Evolutionary conservation across 1,140 invertebrate species (phyloP).

Genomic region (Calosoma granatense): DNA sequence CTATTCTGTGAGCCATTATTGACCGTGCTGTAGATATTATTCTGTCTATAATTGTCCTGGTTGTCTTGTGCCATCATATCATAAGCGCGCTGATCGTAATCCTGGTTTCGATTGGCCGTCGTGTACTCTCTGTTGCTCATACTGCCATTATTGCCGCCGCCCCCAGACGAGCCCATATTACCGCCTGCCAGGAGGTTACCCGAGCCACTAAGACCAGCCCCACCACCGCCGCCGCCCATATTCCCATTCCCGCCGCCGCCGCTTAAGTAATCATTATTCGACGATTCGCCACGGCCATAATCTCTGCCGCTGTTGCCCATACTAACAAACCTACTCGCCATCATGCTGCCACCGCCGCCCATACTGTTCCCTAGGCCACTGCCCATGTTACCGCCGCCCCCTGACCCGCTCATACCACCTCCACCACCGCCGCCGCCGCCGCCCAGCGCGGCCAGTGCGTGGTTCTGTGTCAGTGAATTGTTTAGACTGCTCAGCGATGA

Average conservation of each 20-base stretch:
- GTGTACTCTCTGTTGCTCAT: slow-evolving; percentile 10
- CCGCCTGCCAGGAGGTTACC: slow-evolving; percentile 1
- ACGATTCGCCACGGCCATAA: slow-evolving; percentile 30
- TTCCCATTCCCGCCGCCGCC: too few species aligned
- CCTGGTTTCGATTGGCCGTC: slow-evolving; percentile 10
- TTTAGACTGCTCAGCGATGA: neutral
- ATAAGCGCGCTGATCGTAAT: slow-evolving; percentile 13
- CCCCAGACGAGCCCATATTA: slow-evolving; percentile 17
- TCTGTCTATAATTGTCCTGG: neutral
- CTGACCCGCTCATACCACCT: slow-evolving; percentile 10
- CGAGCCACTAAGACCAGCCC: neutral
- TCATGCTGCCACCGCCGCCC: neutral
- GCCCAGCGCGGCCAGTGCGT: neutral
- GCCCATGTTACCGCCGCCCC: slow-evolving; percentile 10
- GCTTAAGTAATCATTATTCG: slow-evolving; percentile 30
- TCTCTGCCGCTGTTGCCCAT: slow-evolving; percentile 11
- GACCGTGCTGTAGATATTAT: neutral
- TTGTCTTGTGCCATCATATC: slow-evolving; percentile 17
- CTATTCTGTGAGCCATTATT: slow-evolving; percentile 9
- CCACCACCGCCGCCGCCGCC: neutral
- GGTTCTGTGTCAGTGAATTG: neutral
- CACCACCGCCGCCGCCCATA: slow-evolving; percentile 23
- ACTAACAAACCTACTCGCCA: too few species aligned
- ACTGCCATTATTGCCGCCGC: slow-evolving; percentile 19
- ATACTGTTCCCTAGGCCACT: neutral